Evolutionary conservation across 2,113 vertebrate species (phyloP).

Genomic region (Percina caprodes): DNA sequence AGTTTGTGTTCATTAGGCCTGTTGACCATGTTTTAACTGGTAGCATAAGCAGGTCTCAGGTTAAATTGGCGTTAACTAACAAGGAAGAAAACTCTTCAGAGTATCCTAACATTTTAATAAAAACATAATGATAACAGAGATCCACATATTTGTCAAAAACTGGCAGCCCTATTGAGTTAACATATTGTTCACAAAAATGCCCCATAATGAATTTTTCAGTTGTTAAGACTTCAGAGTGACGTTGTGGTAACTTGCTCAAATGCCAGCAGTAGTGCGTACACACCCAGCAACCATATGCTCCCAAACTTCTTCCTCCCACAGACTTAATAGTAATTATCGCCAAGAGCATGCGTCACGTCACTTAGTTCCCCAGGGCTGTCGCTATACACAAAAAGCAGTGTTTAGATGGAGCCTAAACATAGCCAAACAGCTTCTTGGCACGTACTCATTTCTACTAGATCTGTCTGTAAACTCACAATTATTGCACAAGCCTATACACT

Average conservation of each 20-base stretch:
- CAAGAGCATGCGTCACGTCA: constrained; percentile 3
- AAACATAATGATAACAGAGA: background rate
- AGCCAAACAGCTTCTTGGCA: constrained; percentile 13
- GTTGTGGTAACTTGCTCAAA: background rate
- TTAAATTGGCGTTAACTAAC: background rate
- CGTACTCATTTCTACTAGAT: constrained; percentile 24
- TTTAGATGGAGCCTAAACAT: background rate
- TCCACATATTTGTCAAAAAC: background rate
- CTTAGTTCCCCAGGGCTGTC: constrained; percentile 5
- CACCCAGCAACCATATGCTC: constrained; percentile 29
- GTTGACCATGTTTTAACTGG: constrained; percentile 15
- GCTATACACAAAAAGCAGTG: background rate
- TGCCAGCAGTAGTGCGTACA: background rate
- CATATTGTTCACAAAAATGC: background rate
- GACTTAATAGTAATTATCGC: background rate
- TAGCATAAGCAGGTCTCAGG: background rate
- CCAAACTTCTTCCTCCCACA: background rate
- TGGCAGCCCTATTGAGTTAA: background rate
- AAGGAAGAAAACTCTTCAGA: background rate
- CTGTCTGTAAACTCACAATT: constrained; percentile 25
- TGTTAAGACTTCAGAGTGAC: background rate
- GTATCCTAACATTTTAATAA: background rate
- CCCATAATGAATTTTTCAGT: background rate
- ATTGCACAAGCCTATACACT: constrained; percentile 13
- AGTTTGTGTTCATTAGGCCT: background rate